These are phyloP conservation scores for Brachyhypopomus gauderio DNA, from an alignment of 2,113 vertebrate species.

Conservation along the genomic window DNA sequence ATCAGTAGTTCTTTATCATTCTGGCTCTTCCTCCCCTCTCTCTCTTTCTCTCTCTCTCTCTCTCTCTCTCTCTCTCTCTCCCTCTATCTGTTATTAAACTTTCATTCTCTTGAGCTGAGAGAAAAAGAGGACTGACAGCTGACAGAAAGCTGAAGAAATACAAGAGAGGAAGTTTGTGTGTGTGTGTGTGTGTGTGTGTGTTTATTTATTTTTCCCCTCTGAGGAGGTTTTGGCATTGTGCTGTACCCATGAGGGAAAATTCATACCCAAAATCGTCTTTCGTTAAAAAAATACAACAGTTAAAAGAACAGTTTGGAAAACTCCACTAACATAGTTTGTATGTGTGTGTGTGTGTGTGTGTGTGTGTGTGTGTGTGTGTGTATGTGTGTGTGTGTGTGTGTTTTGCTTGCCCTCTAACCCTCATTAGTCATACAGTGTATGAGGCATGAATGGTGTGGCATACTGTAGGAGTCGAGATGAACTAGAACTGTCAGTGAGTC, in stretches of 20 bases:
- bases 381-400: constrained; percentile 25
- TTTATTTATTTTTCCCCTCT: not conserved
- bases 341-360: too few relatives aligned
- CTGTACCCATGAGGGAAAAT: too few relatives aligned
- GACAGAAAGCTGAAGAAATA: constrained; percentile 40
- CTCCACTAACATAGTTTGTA: too few relatives aligned
- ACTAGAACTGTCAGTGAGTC: not conserved
- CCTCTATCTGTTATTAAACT: constrained; percentile 43
- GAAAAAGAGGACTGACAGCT: constrained; percentile 41
- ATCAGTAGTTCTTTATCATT: not conserved
- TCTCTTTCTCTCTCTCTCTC: constrained; percentile 16
- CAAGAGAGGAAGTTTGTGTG: constrained; percentile 25
- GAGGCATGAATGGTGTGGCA: too few relatives aligned
- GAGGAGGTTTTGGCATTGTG: too few relatives aligned
- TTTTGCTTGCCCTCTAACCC: constrained; percentile 15
- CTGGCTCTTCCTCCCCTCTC: not conserved
- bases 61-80: not conserved
- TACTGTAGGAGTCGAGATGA: not conserved
- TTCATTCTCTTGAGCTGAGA: constrained; percentile 50
- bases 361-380: constrained; percentile 1
- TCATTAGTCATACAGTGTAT: constrained; percentile 18
- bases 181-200: not conserved
- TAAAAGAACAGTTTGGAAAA: too few relatives aligned
- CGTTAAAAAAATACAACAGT: too few relatives aligned
- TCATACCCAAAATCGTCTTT: too few relatives aligned